A percentile compares a stretch with the other conserved stretches of the same genome.
phyloP scores from a whole-genome alignment of 2,113 vertebrate species.

The Lucifuga dentata region DNA sequence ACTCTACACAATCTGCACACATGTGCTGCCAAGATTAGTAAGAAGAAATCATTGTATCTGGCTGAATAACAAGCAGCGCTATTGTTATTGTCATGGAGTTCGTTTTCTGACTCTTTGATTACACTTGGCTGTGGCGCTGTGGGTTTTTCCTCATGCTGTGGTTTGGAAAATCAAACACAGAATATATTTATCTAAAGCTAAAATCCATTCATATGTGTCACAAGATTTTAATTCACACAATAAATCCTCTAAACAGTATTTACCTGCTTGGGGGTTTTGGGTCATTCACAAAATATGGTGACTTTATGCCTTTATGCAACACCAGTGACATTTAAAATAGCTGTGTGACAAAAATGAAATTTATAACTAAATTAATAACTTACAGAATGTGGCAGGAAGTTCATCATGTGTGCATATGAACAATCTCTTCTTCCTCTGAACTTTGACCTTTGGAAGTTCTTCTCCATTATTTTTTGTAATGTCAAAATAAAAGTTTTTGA shows the following conservation, averaged over 20 bases:
- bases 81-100: constrained; percentile 45
- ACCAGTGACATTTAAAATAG: no score
- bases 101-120: constrained; percentile 42
- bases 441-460: no score
- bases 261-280: constrained; percentile 20
- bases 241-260: background rate
- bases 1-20: background rate
- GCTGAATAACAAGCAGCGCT: constrained; percentile 31
- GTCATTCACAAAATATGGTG: no score
- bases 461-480: no score
- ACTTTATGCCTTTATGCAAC: no score
- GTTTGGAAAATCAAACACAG: constrained; percentile 47
- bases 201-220: constrained; percentile 14
- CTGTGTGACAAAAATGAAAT: no score
- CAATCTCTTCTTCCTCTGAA: no score
- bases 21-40: constrained; percentile 32
- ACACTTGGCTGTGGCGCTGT: constrained; percentile 21
- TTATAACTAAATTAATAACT: no score
- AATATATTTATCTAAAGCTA: constrained; percentile 24
- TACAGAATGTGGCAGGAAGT: no score
- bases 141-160: background rate
- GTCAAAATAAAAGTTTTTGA: no score
- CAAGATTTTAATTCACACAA: constrained; percentile 1
- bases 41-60: constrained; percentile 17
- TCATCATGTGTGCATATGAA: no score